Conservation (phyloP, 1,140 invertebrate genomes). For the Zaprionus camerounensis region DNA sequence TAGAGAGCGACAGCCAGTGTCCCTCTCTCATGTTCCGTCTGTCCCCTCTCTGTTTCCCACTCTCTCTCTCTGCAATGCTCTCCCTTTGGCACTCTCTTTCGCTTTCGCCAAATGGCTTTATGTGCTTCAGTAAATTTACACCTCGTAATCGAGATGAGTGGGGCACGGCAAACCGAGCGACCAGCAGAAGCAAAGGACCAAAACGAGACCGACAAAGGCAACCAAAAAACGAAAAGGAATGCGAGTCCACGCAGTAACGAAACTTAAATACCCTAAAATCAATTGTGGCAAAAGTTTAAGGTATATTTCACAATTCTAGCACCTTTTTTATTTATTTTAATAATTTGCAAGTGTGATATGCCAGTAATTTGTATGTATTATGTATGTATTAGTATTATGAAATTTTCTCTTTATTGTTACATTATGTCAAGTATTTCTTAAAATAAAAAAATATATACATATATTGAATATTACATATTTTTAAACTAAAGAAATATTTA, state of each 20-base stretch:
- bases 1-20: not conserved
- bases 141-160: conserved; percentile 82
- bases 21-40: not conserved
- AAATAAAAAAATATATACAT: no score
- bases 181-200: conserved; percentile 22
- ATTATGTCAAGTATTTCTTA: no score
- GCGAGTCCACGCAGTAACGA: not conserved
- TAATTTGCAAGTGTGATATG: no score
- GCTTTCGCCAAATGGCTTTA: conserved; percentile 73
- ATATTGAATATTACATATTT: no score
- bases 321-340: no score
- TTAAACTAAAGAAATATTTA: no score
- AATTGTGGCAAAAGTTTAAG: not conserved
- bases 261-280: not conserved
- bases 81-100: not conserved
- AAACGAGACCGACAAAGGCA: conserved; percentile 16
- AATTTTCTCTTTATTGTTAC: no score
- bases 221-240: conserved; percentile 4
- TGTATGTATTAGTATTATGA: no score
- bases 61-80: not conserved
- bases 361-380: no score
- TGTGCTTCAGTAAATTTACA: conserved; percentile 81
- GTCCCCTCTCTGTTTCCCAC: not conserved
- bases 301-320: no score
- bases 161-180: conserved; percentile 46